Base-by-base conservation (phyloP, 2,888 invertebrate genomes). In the Eupithecia abbreviata region DNA sequence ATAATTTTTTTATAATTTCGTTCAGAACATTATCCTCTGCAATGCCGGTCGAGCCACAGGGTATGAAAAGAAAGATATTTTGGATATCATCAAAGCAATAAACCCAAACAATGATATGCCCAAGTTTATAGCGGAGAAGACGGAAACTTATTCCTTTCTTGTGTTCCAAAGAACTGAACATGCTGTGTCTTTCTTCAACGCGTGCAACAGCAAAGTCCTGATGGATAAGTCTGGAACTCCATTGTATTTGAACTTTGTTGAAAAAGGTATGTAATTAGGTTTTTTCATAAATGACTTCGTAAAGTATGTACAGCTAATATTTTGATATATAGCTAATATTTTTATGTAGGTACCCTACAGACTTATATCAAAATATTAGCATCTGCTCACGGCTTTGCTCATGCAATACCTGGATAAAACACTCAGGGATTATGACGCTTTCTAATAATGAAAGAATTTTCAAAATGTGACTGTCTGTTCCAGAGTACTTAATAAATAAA, bases 11-110 rank as follows among this genome's bases (percentile, higher is more conserved):
- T 12, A 47, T 18, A 51, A 68, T 76, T 69, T 75, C 13, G 73
- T 95, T 79, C 89, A 98, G 98, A 95, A 96, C 87, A 84, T 98
- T 69, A 96, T 97, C 67, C 92, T 99, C n/a, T 97, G 98, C 84
- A 99, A 99, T 92, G 97, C 97, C 45, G 99, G 99, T 1, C 96
- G 98, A 78, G 97, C 97, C 3, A 98, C 97, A 82, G 98, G 98
- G 6, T 93, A 98, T 42, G 95, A 96, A 6, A 96, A 97, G 87
- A 96, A 97, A 85, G 88, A 92, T 70, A 86, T 98, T 12, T 86
- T 96, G 6, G 87, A 94, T 65, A 86, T 98, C 5, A 89, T 97
- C 45, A 87, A 93, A 66, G 88, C 96, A 6, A 96, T 96, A 73
- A 86, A 91, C 5, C 86, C 93, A 75, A 93, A 94, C 88, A 96